Evolutionary conservation across 1,140 invertebrate genomes (phyloP).

Genomic region (Atopsyche davidsoni): DNA sequence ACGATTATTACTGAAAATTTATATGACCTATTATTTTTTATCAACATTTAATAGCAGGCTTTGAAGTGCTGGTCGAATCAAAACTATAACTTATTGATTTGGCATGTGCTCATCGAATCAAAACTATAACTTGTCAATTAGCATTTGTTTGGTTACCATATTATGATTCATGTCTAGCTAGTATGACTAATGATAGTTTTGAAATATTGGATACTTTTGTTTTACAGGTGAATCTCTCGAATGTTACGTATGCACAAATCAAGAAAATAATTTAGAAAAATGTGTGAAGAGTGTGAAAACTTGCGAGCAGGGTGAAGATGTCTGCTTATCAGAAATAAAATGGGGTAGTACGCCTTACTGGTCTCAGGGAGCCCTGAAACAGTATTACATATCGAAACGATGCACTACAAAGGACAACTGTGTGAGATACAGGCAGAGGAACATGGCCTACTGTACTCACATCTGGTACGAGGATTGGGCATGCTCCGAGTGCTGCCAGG

Average conservation of each 20-base stretch:
- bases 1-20: no score
- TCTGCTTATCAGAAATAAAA: constrained; percentile 80
- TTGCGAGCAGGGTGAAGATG: constrained; percentile 81
- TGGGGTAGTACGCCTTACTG: constrained; percentile 95
- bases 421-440: constrained; percentile 56
- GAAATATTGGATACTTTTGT: no score
- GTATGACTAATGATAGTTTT: no score
- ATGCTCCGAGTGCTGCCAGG: constrained; percentile 94
- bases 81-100: no score
- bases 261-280: constrained; percentile 90
- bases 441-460: constrained; percentile 79
- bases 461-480: constrained; percentile 98
- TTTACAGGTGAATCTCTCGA: constrained; percentile 64
- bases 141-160: neutral
- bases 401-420: constrained; percentile 82
- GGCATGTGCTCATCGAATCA: no score
- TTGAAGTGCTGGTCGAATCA: no score
- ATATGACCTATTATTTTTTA: no score
- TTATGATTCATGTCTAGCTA: neutral
- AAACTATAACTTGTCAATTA: no score
- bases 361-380: constrained; percentile 86
- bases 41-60: no score
- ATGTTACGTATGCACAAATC: constrained; percentile 91
- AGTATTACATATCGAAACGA: constrained; percentile 89
- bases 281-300: constrained; percentile 88